Percentiles rank a stretch among this genome's conserved stretches.
Evolutionary conservation across 2,113 vertebrate genomes (phyloP).

Genomic region (Scophthalmus maximus): DNA sequence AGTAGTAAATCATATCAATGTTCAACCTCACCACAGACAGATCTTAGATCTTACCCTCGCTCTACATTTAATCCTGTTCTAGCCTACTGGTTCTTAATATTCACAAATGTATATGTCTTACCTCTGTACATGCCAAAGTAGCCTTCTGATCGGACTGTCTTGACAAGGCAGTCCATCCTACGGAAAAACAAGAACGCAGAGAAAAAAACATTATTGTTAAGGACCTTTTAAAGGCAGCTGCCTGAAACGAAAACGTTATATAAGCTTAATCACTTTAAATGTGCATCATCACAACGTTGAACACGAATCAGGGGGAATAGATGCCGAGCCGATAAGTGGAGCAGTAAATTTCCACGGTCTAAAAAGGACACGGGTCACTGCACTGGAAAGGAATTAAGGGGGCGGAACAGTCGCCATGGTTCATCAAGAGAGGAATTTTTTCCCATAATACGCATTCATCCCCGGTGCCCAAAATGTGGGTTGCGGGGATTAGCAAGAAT

Average conservation of each 20-base stretch:
- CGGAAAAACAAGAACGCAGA: not conserved
- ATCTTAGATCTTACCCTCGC: too few relatives aligned
- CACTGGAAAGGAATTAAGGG: constrained; percentile 3
- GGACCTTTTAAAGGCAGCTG: accelerated
- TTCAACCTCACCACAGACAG: constrained; percentile 19
- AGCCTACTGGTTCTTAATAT: constrained; percentile 20
- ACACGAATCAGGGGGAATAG: not conserved
- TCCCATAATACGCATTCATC: not conserved
- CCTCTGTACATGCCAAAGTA: constrained; percentile 92
- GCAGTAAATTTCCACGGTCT: constrained; percentile 23
- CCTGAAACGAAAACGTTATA: not conserved
- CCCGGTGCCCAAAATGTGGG: not conserved
- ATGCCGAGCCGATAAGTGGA: not conserved
- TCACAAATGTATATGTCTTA: constrained; percentile 68
- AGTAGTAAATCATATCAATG: not conserved
- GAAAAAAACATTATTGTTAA: not conserved
- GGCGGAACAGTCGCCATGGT: not conserved
- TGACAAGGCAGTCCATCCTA: constrained; percentile 88
- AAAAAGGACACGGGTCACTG: not conserved
- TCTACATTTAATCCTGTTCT: constrained; percentile 9
- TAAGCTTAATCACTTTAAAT: too few relatives aligned
- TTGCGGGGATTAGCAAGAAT: constrained; percentile 15
- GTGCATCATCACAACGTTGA: too few relatives aligned
- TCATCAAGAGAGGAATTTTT: constrained; percentile 15
- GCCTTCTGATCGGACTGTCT: constrained; percentile 87